These are phyloP conservation scores for Montipora capitata DNA, from an alignment of 92 coral and sea anemone genomes.

Conservation along the genomic window DNA sequence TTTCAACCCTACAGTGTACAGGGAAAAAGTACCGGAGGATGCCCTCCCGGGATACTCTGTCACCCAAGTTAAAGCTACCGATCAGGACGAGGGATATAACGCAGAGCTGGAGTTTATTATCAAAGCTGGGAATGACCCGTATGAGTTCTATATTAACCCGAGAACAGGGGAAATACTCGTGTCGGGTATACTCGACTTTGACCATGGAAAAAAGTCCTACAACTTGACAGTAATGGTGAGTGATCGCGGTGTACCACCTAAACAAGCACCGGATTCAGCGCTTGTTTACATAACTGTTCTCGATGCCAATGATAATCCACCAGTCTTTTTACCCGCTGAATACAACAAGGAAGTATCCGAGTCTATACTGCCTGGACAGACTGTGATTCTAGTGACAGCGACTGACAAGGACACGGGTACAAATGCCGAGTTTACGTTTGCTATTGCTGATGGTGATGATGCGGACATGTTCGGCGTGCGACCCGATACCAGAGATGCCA, in stretches of 20 bases:
- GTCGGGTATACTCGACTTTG: constrained; percentile 90
- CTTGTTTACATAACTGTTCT: constrained; percentile 80
- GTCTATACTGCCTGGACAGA: constrained; percentile 59
- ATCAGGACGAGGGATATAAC: constrained; percentile 85
- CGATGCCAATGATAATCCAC: constrained; percentile 94
- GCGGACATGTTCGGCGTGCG: constrained; percentile 83
- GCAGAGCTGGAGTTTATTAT: constrained; percentile 88
- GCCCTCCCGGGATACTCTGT: constrained; percentile 87
- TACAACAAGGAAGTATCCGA: constrained; percentile 76
- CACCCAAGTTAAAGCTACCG: constrained; percentile 77
- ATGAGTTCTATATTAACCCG: constrained; percentile 90
- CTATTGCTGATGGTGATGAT: constrained; percentile 77
- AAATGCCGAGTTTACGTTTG: constrained; percentile 71
- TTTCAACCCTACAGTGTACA: constrained; percentile 70
- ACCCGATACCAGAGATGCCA: constrained; percentile 72
- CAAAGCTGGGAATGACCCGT: constrained; percentile 83
- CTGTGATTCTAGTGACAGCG: constrained; percentile 77
- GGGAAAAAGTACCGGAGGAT: constrained; percentile 86
- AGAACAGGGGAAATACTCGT: constrained; percentile 89
- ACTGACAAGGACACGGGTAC: constrained; percentile 85
- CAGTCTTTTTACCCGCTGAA: constrained; percentile 80
- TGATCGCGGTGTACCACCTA: constrained; percentile 78
- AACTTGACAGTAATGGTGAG: constrained; percentile 84
- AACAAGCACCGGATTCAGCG: constrained; percentile 52
- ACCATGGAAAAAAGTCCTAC: constrained; percentile 74